A percentile compares a stretch with the other conserved stretches of the same genome.
phyloP scores from a whole-genome alignment of 2,888 invertebrate species.

The Galeruca laticollis region DNA sequence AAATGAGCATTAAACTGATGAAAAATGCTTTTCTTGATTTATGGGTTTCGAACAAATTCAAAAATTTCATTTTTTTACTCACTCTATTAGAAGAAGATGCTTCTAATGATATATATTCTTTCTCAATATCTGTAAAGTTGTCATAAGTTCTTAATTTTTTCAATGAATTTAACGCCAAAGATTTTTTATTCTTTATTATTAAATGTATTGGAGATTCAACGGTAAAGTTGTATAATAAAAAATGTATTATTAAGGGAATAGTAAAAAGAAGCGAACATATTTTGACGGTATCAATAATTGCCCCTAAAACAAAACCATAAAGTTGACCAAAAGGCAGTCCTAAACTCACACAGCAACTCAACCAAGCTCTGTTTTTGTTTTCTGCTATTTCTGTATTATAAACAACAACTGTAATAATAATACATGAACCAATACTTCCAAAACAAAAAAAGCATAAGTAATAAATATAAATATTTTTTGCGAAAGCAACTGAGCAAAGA shows the following conservation, averaged over 20 bases:
- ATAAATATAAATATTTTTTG: slow-evolving; percentile 8
- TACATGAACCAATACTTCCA: background rate
- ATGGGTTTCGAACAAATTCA: background rate
- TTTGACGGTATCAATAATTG: background rate
- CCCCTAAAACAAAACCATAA: slow-evolving; percentile 2
- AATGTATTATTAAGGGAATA: background rate
- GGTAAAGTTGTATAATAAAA: background rate
- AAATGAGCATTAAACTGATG: background rate
- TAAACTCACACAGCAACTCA: slow-evolving; percentile 5
- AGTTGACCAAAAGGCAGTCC: background rate
- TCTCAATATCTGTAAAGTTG: background rate
- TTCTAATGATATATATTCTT: background rate
- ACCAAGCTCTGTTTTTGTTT: background rate
- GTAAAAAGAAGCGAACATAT: background rate
- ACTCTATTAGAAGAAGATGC: background rate
- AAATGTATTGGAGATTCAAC: slow-evolving; percentile 16
- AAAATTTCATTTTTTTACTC: background rate
- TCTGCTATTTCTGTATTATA: slow-evolving; percentile 20
- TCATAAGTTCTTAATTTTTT: background rate
- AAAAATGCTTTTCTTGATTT: background rate
- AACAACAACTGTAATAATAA: background rate
- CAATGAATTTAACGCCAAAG: background rate
- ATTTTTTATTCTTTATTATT: background rate
- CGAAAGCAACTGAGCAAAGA: background rate
- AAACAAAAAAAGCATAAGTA: background rate